phyloP scores from a whole-genome alignment of 2,113 vertebrate species.

The Otis tarda region DNA sequence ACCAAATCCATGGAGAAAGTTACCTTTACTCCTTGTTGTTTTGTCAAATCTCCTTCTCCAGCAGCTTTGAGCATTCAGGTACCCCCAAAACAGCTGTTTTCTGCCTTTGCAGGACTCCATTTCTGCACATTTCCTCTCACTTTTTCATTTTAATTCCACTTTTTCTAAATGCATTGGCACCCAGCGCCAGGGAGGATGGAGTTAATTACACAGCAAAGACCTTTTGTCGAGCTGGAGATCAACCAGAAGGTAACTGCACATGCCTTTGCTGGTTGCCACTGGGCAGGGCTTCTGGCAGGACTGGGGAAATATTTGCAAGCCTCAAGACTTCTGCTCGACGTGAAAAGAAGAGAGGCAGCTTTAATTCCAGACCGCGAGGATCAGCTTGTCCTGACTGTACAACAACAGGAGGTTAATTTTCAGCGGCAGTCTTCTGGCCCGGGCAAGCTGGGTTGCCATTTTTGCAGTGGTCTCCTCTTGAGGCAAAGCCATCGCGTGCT shows the following conservation, averaged over 20 bases:
- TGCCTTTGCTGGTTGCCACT: background rate
- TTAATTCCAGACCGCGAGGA: background rate
- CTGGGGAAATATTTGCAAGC: background rate
- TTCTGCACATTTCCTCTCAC: background rate
- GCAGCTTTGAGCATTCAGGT: background rate
- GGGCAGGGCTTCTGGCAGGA: background rate
- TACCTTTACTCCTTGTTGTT: background rate
- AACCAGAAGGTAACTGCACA: background rate
- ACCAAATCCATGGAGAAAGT: background rate
- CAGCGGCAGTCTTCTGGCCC: background rate
- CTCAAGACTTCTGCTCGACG: slow-evolving; percentile 16
- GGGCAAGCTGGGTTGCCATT: background rate
- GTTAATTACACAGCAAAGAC: background rate
- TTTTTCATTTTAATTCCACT: background rate
- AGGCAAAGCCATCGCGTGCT: background rate
- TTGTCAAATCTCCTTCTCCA: background rate
- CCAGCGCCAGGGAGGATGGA: background rate
- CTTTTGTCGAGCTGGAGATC: background rate
- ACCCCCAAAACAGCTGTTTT: background rate
- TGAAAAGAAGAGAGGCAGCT: slow-evolving; percentile 18
- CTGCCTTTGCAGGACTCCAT: background rate
- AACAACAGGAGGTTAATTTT: background rate
- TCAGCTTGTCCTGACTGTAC: background rate
- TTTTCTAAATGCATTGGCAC: background rate
- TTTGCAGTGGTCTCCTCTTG: background rate